Conservation (phyloP, 2,888 invertebrate genomes). For the Erebia epiphron region DNA sequence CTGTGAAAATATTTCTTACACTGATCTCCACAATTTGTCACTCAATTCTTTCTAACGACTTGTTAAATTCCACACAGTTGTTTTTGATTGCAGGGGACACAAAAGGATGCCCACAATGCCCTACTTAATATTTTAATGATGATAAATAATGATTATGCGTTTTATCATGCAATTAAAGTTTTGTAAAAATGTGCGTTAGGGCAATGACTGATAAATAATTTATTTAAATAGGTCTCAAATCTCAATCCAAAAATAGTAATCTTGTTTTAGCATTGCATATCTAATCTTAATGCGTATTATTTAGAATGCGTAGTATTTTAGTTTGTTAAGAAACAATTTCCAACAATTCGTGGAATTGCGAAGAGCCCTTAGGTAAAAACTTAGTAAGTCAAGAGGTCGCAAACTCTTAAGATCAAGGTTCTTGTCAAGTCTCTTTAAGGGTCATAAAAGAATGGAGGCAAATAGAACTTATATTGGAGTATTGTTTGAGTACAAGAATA, state of each 20-base stretch:
- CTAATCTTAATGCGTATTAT: slow-evolving; percentile 3
- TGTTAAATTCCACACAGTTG: not conserved
- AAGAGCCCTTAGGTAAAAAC: no score
- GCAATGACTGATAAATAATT: slow-evolving; percentile 10
- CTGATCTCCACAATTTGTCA: no score
- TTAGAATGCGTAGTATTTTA: not conserved
- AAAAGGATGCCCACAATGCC: not conserved
- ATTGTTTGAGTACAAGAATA: no score
- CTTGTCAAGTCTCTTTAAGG: no score
- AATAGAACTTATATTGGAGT: no score
- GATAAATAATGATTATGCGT: slow-evolving; percentile 2
- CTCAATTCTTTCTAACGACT: no score
- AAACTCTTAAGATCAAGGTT: no score
- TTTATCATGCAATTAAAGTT: slow-evolving; percentile 8
- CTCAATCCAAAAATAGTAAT: slow-evolving; percentile 7
- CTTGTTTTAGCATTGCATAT: not conserved
- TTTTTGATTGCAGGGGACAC: not conserved
- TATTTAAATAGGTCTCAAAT: slow-evolving; percentile 6
- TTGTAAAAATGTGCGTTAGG: not conserved
- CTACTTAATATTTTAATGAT: not conserved
- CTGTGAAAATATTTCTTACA: no score
- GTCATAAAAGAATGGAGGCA: no score
- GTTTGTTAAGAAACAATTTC: not conserved
- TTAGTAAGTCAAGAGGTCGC: no score
- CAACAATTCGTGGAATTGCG: no score